These are phyloP conservation scores for Leptoclinus maculatus DNA, from an alignment of 2,797 vertebrate species.

Conservation along the genomic window DNA sequence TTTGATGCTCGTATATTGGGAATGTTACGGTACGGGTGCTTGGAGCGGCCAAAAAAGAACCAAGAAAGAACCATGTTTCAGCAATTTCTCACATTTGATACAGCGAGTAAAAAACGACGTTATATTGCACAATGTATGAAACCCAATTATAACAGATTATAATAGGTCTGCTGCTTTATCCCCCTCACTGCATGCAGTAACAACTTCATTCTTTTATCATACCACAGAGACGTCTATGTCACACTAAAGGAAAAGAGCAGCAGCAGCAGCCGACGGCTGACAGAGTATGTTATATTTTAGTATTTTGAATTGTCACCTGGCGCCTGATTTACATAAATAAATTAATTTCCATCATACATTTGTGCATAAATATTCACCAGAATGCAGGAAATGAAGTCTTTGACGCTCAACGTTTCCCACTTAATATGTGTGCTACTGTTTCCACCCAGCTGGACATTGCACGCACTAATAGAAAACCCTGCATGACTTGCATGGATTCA, in stretches of 20 bases:
- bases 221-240: neutral
- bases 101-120: neutral
- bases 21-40: neutral
- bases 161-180: neutral
- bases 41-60: neutral
- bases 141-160: neutral
- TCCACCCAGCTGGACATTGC: neutral
- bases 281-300: neutral
- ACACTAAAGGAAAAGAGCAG: neutral
- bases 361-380: too few relatives aligned
- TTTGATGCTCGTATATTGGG: neutral
- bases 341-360: neutral
- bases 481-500: slow-evolving; percentile 10
- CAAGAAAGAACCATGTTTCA: neutral
- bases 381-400: too few relatives aligned
- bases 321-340: too few relatives aligned
- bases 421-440: neutral
- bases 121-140: neutral
- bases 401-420: too few relatives aligned
- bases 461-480: neutral
- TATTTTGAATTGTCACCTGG: too few relatives aligned
- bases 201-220: neutral
- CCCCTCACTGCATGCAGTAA: neutral
- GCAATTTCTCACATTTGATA: neutral
- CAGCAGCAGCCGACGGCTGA: neutral